Evolutionary conservation across 2,797 vertebrate species (phyloP), one percentile per base, ranked within the genome.

Genomic region (Denticeps clupeoides): DNA sequence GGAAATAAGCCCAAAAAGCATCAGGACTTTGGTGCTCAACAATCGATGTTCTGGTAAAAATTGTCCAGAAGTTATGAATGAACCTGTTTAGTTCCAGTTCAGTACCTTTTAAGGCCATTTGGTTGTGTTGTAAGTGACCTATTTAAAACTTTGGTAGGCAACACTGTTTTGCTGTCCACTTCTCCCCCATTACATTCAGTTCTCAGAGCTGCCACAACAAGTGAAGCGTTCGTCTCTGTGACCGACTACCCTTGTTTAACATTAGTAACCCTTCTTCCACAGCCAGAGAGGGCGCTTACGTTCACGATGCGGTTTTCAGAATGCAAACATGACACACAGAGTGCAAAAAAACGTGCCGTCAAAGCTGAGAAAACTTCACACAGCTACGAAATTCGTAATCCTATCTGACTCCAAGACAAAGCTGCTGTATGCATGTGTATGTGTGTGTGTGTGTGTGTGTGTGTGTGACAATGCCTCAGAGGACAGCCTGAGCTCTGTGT

Each of bases 61-160:
- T n/a, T n/a, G n/a, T n/a, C n/a, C n/a, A n/a, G n/a, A n/a, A n/a
- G n/a, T n/a, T n/a, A n/a, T n/a, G n/a, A n/a, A n/a, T n/a, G n/a
- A n/a, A n/a, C n/a, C n/a, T n/a, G n/a, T n/a, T n/a, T n/a, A n/a
- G n/a, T n/a, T n/a, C n/a, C n/a, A n/a, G n/a, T n/a, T n/a, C n/a
- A n/a, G n/a, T n/a, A n/a, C n/a, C n/a, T n/a, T n/a, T n/a, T n/a
- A n/a, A n/a, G n/a, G n/a, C n/a, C n/a, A n/a, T 37, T 44, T 11
- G 3, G 38, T 10, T 5, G 18, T 38, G 35, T 19, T 51, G 51
- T 64, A 41, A 38, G 46, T 19, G 56, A 66, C 69, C 70, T 56
- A 72, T 63, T 75, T 77, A 60, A 56, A 51, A 49, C 53, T 38
- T 38, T 19, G 16, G 8, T n/a, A n/a, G n/a, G n/a, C n/a, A n/a